A percentile compares a stretch with the other conserved stretches of the same genome.
These are phyloP conservation scores for Ascidia mentula DNA, from an alignment of 23 tunicate genomes.

Conservation along the genomic window DNA sequence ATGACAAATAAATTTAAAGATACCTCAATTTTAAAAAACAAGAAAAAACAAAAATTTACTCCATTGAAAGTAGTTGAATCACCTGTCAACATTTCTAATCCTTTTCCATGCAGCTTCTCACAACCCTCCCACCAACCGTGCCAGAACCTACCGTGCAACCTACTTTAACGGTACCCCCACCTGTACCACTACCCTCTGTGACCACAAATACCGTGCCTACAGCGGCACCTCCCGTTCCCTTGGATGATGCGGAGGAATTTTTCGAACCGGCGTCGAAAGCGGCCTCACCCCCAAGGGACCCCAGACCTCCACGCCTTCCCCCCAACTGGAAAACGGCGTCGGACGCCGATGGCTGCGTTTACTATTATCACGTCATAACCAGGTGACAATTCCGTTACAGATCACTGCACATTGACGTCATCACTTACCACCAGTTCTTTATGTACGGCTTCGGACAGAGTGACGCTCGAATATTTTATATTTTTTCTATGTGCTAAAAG, in stretches of 20 bases:
- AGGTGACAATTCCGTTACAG: too few relatives aligned
- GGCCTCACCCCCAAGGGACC: slow-evolving; percentile 43
- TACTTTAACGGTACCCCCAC: neutral
- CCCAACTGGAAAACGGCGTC: slow-evolving; percentile 89
- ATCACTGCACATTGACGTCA: too few relatives aligned
- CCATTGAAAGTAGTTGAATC: too few relatives aligned
- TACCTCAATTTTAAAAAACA: too few relatives aligned
- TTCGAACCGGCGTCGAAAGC: neutral
- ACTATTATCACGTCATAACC: slow-evolving; percentile 85
- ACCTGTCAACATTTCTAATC: neutral
- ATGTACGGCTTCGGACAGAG: too few relatives aligned
- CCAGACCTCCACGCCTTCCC: slow-evolving; percentile 58
- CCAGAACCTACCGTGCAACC: slow-evolving; percentile 4
- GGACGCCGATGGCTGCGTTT: slow-evolving; percentile 84
- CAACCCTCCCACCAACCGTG: neutral
- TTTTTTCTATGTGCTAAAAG: too few relatives aligned
- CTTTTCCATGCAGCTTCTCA: neutral
- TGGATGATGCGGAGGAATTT: neutral
- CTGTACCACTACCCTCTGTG: slow-evolving; percentile 3
- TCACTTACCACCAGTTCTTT: too few relatives aligned
- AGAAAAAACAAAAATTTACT: too few relatives aligned
- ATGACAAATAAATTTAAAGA: too few relatives aligned
- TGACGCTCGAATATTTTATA: too few relatives aligned
- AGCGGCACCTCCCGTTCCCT: neutral
- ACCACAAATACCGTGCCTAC: neutral